Conservation (phyloP, 2,797 vertebrate genomes). For the Microctenopoma steveboyesi region DNA sequence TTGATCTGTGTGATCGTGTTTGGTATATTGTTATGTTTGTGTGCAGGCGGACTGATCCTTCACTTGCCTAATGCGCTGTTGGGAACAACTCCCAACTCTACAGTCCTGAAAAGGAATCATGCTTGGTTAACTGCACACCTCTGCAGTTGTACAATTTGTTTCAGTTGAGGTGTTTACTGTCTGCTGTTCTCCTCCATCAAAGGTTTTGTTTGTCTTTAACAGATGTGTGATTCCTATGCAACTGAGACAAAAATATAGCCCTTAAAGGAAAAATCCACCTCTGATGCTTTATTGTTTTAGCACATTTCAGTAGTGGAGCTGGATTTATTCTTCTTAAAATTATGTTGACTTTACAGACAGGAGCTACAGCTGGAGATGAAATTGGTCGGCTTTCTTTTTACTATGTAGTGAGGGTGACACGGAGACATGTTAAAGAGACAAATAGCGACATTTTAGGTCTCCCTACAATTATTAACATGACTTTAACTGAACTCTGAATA, state of each 20-base stretch:
- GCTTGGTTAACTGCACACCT: constrained; percentile 51
- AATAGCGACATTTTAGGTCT: no score
- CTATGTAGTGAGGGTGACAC: background rate
- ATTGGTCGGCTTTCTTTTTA: background rate
- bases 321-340: constrained; percentile 46
- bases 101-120: constrained; percentile 53
- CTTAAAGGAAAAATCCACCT: constrained; percentile 69
- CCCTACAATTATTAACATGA: no score
- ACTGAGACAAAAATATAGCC: constrained; percentile 54
- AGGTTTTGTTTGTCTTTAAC: constrained; percentile 64
- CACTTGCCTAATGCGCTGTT: constrained; percentile 50
- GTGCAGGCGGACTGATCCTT: constrained; percentile 66
- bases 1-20: constrained; percentile 65
- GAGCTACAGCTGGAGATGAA: background rate
- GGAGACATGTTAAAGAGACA: no score
- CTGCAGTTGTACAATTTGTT: constrained; percentile 35
- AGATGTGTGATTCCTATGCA: constrained; percentile 85
- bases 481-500: background rate
- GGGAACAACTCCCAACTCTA: constrained; percentile 19
- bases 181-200: constrained; percentile 45
- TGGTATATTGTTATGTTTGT: constrained; percentile 65
- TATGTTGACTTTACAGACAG: background rate
- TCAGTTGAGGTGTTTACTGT: constrained; percentile 44
- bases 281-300: constrained; percentile 10
- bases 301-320: constrained; percentile 33